Evolutionary conservation across 2,888 invertebrate genomes (phyloP), one percentile per base, ranked within the genome.

Genomic region (Himalopsyche japonica): DNA sequence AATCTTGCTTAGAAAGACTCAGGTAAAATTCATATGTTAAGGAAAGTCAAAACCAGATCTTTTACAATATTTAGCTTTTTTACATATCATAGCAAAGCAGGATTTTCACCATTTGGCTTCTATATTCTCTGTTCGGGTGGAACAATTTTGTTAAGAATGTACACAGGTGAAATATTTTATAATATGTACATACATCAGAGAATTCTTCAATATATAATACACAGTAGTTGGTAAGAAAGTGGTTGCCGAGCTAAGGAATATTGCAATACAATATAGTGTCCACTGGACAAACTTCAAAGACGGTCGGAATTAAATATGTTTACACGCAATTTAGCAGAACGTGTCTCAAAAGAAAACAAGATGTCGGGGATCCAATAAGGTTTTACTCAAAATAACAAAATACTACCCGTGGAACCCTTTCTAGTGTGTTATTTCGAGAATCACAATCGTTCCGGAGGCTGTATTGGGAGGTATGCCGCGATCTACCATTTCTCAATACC

Each of bases 261-360:
- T 7, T 57, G 8, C 57, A 57, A 6, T 57, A 24, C 57, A 20
- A n/a, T 20, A 43, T 43, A 3, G 57, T 10, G 24, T 57, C 57
- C 57, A 57, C 7, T 57, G 20, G 57, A 20, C 7, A 57, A 70
- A 24, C 27, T 27, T 70, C 27, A 27, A 24, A 27, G 70, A 70
- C 27, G 70, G 24, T 70, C 70, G 15, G 70, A 70, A 70, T 70
- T 57, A 70, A 70, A 70, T 70, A 70, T 70, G 70, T 70, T 70
- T 70, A 70, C 70, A 70, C 70, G 30, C 70, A 70, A 70, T 70
- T 70, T 70, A 70, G 70, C 70, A 12, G 70, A 30, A 70, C 70
- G 70, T 70, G 70, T 70, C 70, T 70, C 70, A 70, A 70, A 70
- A 70, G 70, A 70, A 70, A 70, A 70, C 70, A 70, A 70, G 70